These are phyloP conservation scores for Euzophera pinguis DNA, from an alignment of 2,888 invertebrate species.

Conservation along the genomic window DNA sequence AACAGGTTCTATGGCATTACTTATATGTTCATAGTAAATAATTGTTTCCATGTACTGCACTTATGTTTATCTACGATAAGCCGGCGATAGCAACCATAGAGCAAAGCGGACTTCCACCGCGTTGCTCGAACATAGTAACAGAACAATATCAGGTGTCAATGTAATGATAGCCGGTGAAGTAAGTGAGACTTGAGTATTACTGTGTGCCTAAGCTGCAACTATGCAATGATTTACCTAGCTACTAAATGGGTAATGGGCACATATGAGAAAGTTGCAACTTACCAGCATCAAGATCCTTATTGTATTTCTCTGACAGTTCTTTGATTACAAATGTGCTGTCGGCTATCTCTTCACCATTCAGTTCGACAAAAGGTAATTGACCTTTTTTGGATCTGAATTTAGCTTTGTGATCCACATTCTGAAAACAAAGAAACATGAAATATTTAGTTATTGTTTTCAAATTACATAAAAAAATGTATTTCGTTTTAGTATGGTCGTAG, in stretches of 20 bases:
- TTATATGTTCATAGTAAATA: background rate
- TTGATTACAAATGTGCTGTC: constrained; percentile 95
- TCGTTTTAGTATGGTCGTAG: too few relatives aligned
- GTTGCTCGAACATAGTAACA: too few relatives aligned
- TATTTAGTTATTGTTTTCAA: background rate
- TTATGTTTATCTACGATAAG: background rate
- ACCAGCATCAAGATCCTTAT: constrained; percentile 89
- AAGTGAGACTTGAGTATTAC: background rate
- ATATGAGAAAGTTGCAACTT: constrained; percentile 23
- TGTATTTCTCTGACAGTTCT: constrained; percentile 90
- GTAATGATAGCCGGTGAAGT: background rate
- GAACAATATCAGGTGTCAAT: constrained; percentile 5
- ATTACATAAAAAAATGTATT: background rate
- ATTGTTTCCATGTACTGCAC: background rate
- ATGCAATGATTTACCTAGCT: constrained; percentile 11
- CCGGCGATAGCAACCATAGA: background rate
- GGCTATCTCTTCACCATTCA: constrained; percentile 96
- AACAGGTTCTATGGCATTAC: constrained; percentile 4
- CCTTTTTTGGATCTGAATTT: constrained; percentile 97
- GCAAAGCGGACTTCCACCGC: too few relatives aligned
- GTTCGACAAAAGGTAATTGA: constrained; percentile 95
- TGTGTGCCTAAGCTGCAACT: constrained; percentile 4
- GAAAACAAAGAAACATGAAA: constrained; percentile 45
- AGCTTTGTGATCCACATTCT: constrained; percentile 97
- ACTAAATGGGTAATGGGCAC: background rate